These are phyloP conservation scores for Rhaphigaster nebulosa DNA, from an alignment of 2,888 invertebrate species.

Conservation along the genomic window DNA sequence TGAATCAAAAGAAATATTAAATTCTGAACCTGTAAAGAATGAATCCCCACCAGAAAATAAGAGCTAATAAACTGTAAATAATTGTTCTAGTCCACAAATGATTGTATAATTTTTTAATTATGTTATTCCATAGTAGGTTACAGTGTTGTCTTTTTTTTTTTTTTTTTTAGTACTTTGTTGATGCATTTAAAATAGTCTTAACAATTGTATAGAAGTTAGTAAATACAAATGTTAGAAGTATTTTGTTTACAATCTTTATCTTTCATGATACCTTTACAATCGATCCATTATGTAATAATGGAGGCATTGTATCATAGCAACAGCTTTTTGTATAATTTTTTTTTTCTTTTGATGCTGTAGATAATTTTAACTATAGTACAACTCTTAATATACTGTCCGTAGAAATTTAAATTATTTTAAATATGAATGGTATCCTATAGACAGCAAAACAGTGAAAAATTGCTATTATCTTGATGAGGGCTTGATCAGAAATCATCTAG, in stretches of 20 bases:
- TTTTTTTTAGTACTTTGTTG: conserved; percentile 43
- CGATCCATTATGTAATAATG: not conserved
- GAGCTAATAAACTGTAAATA: conserved; percentile 42
- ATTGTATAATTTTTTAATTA: conserved; percentile 6
- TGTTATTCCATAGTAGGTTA: not conserved
- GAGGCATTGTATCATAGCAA: not conserved
- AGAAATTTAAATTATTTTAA: too few relatives aligned
- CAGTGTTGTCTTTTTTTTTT: too few relatives aligned
- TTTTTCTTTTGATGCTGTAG: not conserved
- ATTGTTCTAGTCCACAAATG: conserved; percentile 27
- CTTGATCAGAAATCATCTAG: too few relatives aligned
- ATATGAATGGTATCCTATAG: too few relatives aligned
- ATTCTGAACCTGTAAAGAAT: not conserved
- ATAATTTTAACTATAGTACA: not conserved
- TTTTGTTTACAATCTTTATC: not conserved
- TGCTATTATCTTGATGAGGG: too few relatives aligned
- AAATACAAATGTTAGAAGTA: conserved; percentile 25
- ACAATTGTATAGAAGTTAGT: conserved; percentile 16
- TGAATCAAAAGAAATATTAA: conserved; percentile 25
- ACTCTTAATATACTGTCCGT: not conserved
- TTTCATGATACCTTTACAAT: not conserved
- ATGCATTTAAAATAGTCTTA: conserved; percentile 27
- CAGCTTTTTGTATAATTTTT: not conserved
- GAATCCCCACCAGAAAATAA: conserved; percentile 27
- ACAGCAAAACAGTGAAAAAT: too few relatives aligned